Evolutionary conservation across 2,113 vertebrate genomes (phyloP), one percentile per base, ranked within the genome.

Genomic region (Gobiocypris rarus): DNA sequence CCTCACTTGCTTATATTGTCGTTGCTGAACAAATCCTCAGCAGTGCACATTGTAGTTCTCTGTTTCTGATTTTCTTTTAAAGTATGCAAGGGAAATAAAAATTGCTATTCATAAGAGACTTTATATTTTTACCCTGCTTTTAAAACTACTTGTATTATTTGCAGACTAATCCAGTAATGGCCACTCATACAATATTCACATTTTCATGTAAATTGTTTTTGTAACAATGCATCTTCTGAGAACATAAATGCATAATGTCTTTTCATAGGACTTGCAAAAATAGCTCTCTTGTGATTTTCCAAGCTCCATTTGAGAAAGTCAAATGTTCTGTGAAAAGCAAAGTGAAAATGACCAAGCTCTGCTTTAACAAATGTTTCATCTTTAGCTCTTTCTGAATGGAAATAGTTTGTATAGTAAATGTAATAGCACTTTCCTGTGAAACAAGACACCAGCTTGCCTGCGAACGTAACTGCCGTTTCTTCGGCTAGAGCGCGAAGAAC

Each of bases 1-100:
- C 52, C 48, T 75, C 9, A 0, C 24, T 75, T n/a, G 13, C 45
- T 75, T 58, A 22, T 34, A 5, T 41, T n/a, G 31, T 41, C 0
- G 15, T 54, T 41, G n/a, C 28, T 38, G 52, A 26, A 34, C 52
- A 76, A 19, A 11, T n/a, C 50, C 26, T 76, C 10, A 38, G 52
- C 28, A 76, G 75, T n/a, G 9, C 3, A 58, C 52, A 34, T 58
- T 52, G 5, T 8, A 77, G 22, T 24, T 77, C 17, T 54, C 52
- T 3, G 17, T 54, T 54, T 54, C 19, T 76, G 24, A 10, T 52
- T 58, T 76, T n/a, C 28, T 76, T 56, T 76, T 75, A 75, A 38
- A 56, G 28, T 34, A 76, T 56, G 48, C 74, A 56, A 56, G 9
- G 11, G 31, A 22, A 52, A 28, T 43, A 7, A 38, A 22, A 71